Base-by-base conservation (phyloP, 2,888 invertebrate genomes). In the Harpagoxenus sublaevis region DNA sequence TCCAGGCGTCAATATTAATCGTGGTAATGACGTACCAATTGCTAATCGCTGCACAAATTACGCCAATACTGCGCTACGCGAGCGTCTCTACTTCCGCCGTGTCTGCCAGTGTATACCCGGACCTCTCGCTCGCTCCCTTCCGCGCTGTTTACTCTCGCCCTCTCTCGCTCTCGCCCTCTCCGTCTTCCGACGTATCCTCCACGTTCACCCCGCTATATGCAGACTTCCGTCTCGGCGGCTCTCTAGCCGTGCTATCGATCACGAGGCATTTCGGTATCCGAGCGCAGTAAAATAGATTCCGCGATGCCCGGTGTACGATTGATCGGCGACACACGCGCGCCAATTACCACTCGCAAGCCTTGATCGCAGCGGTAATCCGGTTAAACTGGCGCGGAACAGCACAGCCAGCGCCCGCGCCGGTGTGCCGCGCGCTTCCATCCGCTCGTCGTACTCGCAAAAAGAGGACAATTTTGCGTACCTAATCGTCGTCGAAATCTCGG, bases 331-430 rank as follows among this genome's bases (percentile, higher is more conserved):
- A 91, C 91, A 90, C 90, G 92, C 88, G 92, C 89, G 86, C 90
- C 90, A 90, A 90, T 90, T 90, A 90, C 86, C 78, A 89, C 86
- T 89, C 89, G 90, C 79, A 90, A 91, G 90, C 92, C 91, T 92
- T 91, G 91, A 92, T 92, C 92, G 42, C 89, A 86, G 75, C 89
- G 92, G 91, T 93, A 93, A 93, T 93, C 93, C 92, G 91, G 88
- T 92, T 92, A 93, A 93, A 93, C 92, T 92, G 75, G 78, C 74
- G 81, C 85, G 65, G 84, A 86, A 39, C 45, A 45, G n/a, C 28
- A 35, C 31, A 55, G 65, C 23, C 23, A 23, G 23, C 23, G 23
- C 23, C 23, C 23, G 23, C 39, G 63, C 23, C 62, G 4, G 35
- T 9, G 35, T 9, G 10, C 4, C 18, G 48, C n/a, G 5, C 35